Percentiles rank a stretch among this genome's conserved stretches.
Evolutionary conservation across 2,113 vertebrate genomes (phyloP).

Genomic region (Ardeotis arabs): DNA sequence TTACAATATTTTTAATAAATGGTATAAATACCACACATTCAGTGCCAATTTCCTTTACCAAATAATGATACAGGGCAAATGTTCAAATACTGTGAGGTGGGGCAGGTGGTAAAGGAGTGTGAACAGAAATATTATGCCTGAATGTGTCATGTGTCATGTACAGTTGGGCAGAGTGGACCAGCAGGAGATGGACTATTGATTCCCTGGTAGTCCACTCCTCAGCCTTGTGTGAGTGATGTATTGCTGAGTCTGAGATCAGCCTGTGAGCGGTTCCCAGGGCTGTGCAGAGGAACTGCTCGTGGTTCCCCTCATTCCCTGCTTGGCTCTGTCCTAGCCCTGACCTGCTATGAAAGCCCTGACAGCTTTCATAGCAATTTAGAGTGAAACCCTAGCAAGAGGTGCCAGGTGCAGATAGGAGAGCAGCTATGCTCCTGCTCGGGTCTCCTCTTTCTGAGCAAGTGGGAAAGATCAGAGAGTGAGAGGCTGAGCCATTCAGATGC

Average conservation of each 20-base stretch:
- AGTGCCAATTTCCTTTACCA: not conserved
- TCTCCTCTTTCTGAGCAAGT: not conserved
- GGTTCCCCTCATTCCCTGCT: not conserved
- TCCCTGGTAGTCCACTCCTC: not conserved
- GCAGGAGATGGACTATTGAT: not conserved
- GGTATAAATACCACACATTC: not conserved
- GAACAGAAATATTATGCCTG: not conserved
- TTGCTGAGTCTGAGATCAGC: not conserved
- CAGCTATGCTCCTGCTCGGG: not conserved
- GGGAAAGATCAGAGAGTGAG: not conserved
- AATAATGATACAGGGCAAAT: not conserved
- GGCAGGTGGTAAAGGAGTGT: not conserved
- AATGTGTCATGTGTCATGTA: not conserved
- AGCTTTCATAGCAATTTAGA: not conserved
- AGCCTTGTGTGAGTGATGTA: not conserved
- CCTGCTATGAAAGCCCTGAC: not conserved
- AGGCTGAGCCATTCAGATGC: fast-evolving
- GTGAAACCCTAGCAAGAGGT: not conserved
- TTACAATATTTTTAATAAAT: not conserved
- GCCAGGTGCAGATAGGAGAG: not conserved
- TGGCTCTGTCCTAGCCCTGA: not conserved
- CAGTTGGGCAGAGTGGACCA: fast-evolving
- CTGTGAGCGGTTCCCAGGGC: not conserved
- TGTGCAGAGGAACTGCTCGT: not conserved
- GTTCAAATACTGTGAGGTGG: not conserved